Evolutionary conservation across 1,140 invertebrate species (phyloP), one percentile per base, ranked within the genome.

Genomic region (Rhizoglyphus robini): DNA sequence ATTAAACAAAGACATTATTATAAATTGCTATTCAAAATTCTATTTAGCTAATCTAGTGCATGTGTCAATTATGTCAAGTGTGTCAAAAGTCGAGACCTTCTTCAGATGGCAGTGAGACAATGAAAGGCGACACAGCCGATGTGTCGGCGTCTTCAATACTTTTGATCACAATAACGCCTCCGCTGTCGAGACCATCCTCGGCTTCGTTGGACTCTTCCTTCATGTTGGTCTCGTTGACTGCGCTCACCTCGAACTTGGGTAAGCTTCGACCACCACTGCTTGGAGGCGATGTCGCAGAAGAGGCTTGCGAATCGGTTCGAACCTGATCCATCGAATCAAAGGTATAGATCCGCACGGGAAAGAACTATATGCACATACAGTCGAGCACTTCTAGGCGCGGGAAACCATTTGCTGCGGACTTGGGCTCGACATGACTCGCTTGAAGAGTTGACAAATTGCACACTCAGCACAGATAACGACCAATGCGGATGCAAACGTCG

Each of bases 71-170:
- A n/a, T n/a, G n/a, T n/a, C n/a, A n/a, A n/a, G 20, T 11, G 46
- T n/a, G 11, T 64, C 11, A 51, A 51, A 64, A 3, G 8, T 20
- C 23, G 30, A 64, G 27, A 64, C 63, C 63, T 64, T 64, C 63
- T 25, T 64, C 63, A 11, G 63, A 64, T 31, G 63, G 63, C 25
- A 64, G 23, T 23, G 63, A 64, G 8, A 64, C 63, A 64, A 64
- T 64, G 27, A 64, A 64, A 11, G 63, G 63, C 11, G 61, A 63
- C 25, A 63, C 25, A n/a, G 63, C 63, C 3, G 63, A 31, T 31
- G 41, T 18, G 18, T 64, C 63, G 3, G 32, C 59, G 29, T 48
- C 41, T 15, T 48, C 41, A 36, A 51, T 60, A 27, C 30, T 60
- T 46, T 60, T 60, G 15, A 60, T 60, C 13, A 29, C 58, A 32